Evolutionary conservation across 2,888 invertebrate genomes (phyloP).

Genomic region (Phymatocera aterrima): DNA sequence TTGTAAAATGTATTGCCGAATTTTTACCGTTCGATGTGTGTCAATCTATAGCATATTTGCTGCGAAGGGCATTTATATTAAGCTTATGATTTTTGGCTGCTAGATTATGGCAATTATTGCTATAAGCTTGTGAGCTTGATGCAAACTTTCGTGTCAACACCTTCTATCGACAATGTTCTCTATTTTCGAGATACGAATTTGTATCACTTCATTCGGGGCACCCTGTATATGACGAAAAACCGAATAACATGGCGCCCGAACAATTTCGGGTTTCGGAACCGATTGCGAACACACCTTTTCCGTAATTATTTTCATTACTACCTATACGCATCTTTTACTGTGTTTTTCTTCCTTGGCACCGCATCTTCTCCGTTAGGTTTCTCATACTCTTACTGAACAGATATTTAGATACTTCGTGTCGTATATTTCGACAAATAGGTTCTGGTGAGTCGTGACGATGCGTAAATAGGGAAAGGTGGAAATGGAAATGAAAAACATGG

Average conservation of each 20-base stretch:
- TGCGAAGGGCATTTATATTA: too few species aligned
- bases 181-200: too few species aligned
- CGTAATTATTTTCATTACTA: not conserved
- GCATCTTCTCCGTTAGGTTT: not conserved
- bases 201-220: too few species aligned
- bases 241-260: not conserved
- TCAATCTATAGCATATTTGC: too few species aligned
- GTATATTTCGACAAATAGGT: conserved; percentile 1
- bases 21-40: too few species aligned
- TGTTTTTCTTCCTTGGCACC: not conserved
- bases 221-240: not conserved
- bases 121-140: too few species aligned
- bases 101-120: too few species aligned
- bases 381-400: not conserved
- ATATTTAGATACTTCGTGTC: not conserved
- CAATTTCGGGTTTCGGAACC: not conserved
- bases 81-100: too few species aligned
- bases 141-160: too few species aligned
- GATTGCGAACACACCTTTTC: not conserved
- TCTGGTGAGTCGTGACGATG: conserved; percentile 11
- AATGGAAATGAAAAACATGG: conserved; percentile 45
- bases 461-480: conserved; percentile 38
- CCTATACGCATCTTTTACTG: not conserved
- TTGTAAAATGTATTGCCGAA: too few species aligned
- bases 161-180: too few species aligned